These are phyloP conservation scores for Doryteuthis pealeii DNA, from an alignment of 1,140 invertebrate genomes.

Conservation along the genomic window DNA sequence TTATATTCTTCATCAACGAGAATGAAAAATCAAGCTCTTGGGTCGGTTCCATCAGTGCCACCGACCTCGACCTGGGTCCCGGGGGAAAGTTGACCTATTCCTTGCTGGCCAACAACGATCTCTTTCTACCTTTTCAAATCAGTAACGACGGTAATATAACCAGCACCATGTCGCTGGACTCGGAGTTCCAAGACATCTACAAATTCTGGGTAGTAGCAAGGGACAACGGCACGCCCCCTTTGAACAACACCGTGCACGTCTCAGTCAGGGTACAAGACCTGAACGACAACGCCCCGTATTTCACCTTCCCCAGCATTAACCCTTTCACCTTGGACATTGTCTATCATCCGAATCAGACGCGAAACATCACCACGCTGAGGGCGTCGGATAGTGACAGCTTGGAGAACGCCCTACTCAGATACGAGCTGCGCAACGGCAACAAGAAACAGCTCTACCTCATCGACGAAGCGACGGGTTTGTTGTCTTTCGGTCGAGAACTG, in stretches of 20 bases:
- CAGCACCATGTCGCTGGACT: constrained; percentile 73
- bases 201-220: constrained; percentile 63
- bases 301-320: constrained; percentile 71
- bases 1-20: too few relatives aligned
- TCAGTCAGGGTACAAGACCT: constrained; percentile 73
- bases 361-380: constrained; percentile 18
- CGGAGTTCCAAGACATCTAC: constrained; percentile 76
- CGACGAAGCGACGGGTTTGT: too few relatives aligned
- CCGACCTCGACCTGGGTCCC: too few relatives aligned
- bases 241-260: constrained; percentile 67
- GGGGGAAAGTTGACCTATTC: too few relatives aligned
- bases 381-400: too few relatives aligned
- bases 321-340: constrained; percentile 79
- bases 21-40: too few relatives aligned
- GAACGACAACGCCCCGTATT: constrained; percentile 88
- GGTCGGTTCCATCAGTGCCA: too few relatives aligned
- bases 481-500: too few relatives aligned
- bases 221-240: constrained; percentile 57
- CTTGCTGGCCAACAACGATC: not conserved
- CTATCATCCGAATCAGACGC: constrained; percentile 30
- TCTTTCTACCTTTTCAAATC: constrained; percentile 18
- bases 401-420: too few relatives aligned
- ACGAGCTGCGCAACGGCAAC: too few relatives aligned
- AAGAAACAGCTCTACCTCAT: too few relatives aligned
- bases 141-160: constrained; percentile 20